Evolutionary conservation across 1,140 invertebrate species (phyloP), one percentile per base, ranked within the genome.

Genomic region (Melitaea cinxia): DNA sequence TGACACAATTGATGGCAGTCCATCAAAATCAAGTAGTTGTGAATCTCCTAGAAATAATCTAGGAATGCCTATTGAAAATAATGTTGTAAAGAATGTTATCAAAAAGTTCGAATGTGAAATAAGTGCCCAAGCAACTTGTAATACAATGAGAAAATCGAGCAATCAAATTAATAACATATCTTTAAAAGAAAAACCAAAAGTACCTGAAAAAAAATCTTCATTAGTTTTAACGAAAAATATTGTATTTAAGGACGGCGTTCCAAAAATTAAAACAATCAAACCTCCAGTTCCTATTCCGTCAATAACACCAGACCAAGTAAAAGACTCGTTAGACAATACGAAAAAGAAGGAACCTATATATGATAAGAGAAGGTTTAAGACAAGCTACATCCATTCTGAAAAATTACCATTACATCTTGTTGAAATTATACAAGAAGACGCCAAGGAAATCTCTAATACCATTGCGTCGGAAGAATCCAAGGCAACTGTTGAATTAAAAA

Each of bases 201-300:
- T 91, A 86, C 90, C 90, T 87, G 90, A 91, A 82, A 91, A 91
- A 65, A 91, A 91, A 82, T 82, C 83, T 58, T 82, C 88, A 42
- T 55, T 91, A 82, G 77, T 86, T 15, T 77, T 88, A 80, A 91
- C 90, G 12, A 91, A 89, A 80, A 91, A 91, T 73, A 30, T 91
- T 66, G 89, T 91, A 28, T 74, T 91, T 30, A 89, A 86, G 72
- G 89, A 91, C 67, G 90, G 90, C 58, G 76, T 90, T 56, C 85
- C 90, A 53, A 91, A 91, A 86, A 85, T 91, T 42, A 91, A 83
- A 71, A 82, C 78, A 9, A 80, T 91, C 17, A 91, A 85, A 79
- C 70, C 82, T 24, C 37, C 37, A 7, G 21, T 79, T 57, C 23
- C 53, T 42, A 68, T 62, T 35, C 74, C 78, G 37, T 23, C 53